These are phyloP conservation scores for Aspidoscelis tigris DNA, from an alignment of 2,113 vertebrate genomes.

Conservation along the genomic window DNA sequence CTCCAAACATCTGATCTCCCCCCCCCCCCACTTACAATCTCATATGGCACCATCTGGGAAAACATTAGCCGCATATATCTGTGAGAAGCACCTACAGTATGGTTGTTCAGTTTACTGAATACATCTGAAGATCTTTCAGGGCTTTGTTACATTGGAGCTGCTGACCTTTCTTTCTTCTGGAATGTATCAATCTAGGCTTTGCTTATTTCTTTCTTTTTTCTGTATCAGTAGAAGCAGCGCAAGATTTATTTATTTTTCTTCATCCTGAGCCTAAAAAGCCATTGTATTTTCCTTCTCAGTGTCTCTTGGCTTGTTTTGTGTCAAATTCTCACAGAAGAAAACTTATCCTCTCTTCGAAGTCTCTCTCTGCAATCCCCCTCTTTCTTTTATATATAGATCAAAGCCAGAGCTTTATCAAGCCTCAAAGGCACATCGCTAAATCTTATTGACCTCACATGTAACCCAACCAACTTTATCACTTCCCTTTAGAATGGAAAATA, in stretches of 20 bases:
- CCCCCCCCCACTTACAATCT: background rate
- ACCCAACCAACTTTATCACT: conserved; percentile 33
- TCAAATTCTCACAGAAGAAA: conserved; percentile 31
- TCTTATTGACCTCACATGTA: conserved; percentile 34
- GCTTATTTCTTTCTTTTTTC: background rate
- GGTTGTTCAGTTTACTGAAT: background rate
- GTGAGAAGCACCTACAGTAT: background rate
- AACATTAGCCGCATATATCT: background rate
- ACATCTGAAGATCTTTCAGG: background rate
- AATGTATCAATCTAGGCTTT: background rate
- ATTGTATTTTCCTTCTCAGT: conserved; percentile 29
- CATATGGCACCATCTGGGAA: background rate
- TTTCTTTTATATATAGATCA: conserved; percentile 26
- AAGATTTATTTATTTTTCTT: background rate
- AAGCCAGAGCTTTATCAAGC: conserved; percentile 33
- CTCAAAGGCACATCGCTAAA: conserved; percentile 35
- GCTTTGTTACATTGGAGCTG: background rate
- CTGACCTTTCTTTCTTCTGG: background rate
- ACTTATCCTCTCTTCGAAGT: conserved; percentile 24
- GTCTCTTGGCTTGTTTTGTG: conserved; percentile 11
- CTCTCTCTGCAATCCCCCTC: conserved; percentile 29
- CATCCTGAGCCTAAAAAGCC: conserved; percentile 19
- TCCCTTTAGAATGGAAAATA: conserved; percentile 29
- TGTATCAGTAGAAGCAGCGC: background rate
- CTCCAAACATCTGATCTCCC: background rate